Base-by-base conservation (phyloP, 2,888 invertebrate genomes). In the Drosophila siamana region DNA sequence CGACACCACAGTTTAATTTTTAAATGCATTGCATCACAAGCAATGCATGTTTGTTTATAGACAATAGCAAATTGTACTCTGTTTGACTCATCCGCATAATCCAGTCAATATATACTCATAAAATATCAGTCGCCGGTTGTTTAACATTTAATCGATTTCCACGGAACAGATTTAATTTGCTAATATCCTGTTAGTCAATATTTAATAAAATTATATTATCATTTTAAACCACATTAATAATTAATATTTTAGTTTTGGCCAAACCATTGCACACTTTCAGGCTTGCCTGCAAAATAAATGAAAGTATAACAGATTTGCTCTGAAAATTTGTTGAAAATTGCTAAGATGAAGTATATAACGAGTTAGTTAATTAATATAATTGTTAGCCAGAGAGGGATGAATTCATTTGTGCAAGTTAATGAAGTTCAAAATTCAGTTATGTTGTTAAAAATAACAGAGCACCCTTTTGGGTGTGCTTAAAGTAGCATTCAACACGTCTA, bases 81-180 rank as follows among this genome's bases (percentile, higher is more conserved):
- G 54, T 19, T 47, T 50, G n/a, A 7, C n/a, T 4, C 26, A 26
- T 26, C 26, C 30, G 1, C 30, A n/a, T 11, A n/a, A 33, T 26
- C 26, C 26, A 1, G 7, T 7, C 26, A 6, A 26, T 7, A 26
- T 26, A 26, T 26, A 1, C 7, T 2, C 26, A 26, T 7, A 33
- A 33, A 36, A 36, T 15, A 5, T 15, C 36, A 38, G 13, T 38
- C 43, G 26, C 28, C 13, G 24, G 22, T 57, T 52, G 52, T 61
- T 59, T 51, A 51, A 56, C 36, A 52, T 71, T 73, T 66, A 74
- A 71, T 68, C 69, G 55, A 77, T 46, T 70, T 68, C 36, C 36
- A 5, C 11, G 13, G 28, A 64, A 13, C 40, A 6, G 15, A 28
- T 15, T 11, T 38, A 38, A 38, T 38, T 11, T 43, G 30, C 44